Evolutionary conservation across 2,888 invertebrate species (phyloP), one percentile per base, ranked within the genome.

Genomic region (Philhelius pedissequus): DNA sequence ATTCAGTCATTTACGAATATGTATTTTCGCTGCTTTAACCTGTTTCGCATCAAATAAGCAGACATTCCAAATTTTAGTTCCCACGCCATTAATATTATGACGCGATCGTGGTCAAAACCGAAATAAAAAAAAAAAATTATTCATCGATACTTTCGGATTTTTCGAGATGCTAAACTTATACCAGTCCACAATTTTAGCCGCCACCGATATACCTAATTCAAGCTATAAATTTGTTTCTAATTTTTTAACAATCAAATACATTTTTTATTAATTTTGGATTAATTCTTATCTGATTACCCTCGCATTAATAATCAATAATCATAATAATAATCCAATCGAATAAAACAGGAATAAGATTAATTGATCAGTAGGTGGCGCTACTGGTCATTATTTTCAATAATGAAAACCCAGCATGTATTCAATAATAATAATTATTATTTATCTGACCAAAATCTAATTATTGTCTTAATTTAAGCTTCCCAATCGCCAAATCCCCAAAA

Each of bases 341-440:
- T 64, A 50, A 50, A 78, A 50, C 73, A 68, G 35, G 64, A 74
- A 62, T 48, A 52, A 15, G 18, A 66, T 77, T 77, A 48, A 68
- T 54, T 62, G 71, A 69, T 48, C 66, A 60, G 77, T 52, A 60
- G 73, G 73, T 52, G 77, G 68, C 73, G 60, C 73, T 68, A 68
- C 77, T 38, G 60, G 38, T 62, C 15, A 40, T 69, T 60, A 6
- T 22, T 64, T 80, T 71, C 20, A 13, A 35, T 15, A 56, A 32
- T 15, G 18, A 20, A 20, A 71, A 77, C 11, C 30, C 82, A 77
- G 68, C 77, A 60, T 77, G 82, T 40, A 62, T 20, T 40, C 60
- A 2, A n/a, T 56, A 22, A 38, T 58, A 22, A 38, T 25, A 32
- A 32, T 54, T 9, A 38, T 35, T 22, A n/a, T 11, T 60, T 27